Base-by-base conservation (phyloP, 2,797 vertebrate genomes). In the Melanotaenia trifasciata region DNA sequence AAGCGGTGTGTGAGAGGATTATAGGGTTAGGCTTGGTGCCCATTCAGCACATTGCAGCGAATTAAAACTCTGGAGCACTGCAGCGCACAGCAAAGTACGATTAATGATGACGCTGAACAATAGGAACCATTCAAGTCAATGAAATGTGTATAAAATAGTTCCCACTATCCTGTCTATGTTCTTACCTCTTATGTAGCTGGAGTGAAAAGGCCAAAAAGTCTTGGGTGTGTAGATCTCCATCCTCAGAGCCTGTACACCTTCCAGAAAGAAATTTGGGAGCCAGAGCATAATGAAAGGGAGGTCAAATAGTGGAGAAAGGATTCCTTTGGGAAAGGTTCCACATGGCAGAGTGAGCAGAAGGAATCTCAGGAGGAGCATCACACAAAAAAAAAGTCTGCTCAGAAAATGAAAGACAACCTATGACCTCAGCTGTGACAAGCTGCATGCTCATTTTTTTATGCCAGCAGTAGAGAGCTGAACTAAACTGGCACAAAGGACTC, bases 31-130 rank as follows among this genome's bases (percentile, higher is more conserved):
- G 80, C 69, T 68, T 67, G 62, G 72, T 79, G 89, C 81, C 75
- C 77, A 79, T 84, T 93, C 86, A 91, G 90, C 92, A 89, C 74
- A 78, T 89, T 67, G 69, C 79, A 28, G 72, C 1, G 2, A 82
- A 72, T 74, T 69, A 68, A 81, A 75, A 59, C 57, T 64, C 67
- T 1, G 47, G 70, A 81, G 83, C 68, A 72, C 62, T 36, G 67
- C 59, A 30, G 76, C 9, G 22, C 70, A 67, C 64, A 67, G 61
- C 73, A 58, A 58, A 22, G 36, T 51, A 76, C 57, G 58, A 82
- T 58, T 79, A 69, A 86, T 84, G 78, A 85, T 75, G 76, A 64
- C 33, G 81, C 71, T 82, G 58, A 82, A 86, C 82, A 89, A 79
- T 66, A 51, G 71, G 43, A 43, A 75, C 67, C 40, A 50, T 50